These are phyloP conservation scores for Sarcophilus harrisii DNA, from an alignment of 2,797 vertebrate genomes.

Conservation along the genomic window DNA sequence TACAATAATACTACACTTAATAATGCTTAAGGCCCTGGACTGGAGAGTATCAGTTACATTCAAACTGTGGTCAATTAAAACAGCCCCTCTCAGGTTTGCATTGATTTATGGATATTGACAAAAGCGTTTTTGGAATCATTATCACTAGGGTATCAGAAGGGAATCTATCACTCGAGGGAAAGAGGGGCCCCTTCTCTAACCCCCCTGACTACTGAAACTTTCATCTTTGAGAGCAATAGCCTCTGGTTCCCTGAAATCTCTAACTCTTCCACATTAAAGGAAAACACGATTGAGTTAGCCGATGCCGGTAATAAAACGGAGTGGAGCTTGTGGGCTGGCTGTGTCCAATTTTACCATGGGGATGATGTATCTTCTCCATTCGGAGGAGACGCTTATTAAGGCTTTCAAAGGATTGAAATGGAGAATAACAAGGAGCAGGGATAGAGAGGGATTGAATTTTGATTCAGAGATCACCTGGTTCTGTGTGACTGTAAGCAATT, in stretches of 20 bases:
- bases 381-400: constrained; percentile 53
- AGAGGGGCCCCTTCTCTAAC: constrained; percentile 49
- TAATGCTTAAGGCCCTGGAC: constrained; percentile 76
- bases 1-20: constrained; percentile 79
- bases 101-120: constrained; percentile 78
- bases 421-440: constrained; percentile 8
- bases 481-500: background rate
- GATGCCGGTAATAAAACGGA: constrained; percentile 60
- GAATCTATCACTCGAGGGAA: constrained; percentile 74
- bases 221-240: constrained; percentile 73
- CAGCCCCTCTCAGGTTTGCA: constrained; percentile 77
- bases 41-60: constrained; percentile 78
- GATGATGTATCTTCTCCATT: constrained; percentile 13
- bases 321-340: constrained; percentile 23
- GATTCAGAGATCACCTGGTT: background rate
- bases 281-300: constrained; percentile 59
- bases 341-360: constrained; percentile 49
- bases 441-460: background rate
- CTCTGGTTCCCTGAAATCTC: constrained; percentile 73
- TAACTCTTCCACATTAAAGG: constrained; percentile 73
- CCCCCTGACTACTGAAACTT: constrained; percentile 72
- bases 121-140: constrained; percentile 77
- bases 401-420: constrained; percentile 65
- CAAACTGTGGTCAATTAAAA: constrained; percentile 78
- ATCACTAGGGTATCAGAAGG: constrained; percentile 66